Evolutionary conservation across 2,113 vertebrate species (phyloP).

Genomic region (Ascaphus truei): DNA sequence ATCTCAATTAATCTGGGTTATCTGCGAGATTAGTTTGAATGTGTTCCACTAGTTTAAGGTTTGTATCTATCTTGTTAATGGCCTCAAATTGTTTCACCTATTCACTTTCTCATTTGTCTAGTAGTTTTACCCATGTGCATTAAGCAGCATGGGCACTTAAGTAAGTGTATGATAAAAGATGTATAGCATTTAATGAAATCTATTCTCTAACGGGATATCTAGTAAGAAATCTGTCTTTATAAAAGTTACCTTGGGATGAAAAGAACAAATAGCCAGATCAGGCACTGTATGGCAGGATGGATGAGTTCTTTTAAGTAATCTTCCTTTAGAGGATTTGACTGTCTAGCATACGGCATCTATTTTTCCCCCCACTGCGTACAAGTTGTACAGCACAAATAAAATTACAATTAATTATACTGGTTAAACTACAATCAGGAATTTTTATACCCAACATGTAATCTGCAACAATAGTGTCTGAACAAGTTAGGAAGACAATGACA

Average conservation of each 20-base stretch:
- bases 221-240: constrained; percentile 10
- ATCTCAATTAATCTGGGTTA: constrained; percentile 26
- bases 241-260: constrained; percentile 21
- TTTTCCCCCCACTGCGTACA: too few species aligned
- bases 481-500: too few species aligned
- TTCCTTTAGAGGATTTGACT: too few species aligned
- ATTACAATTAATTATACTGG: too few species aligned
- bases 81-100: constrained; percentile 17
- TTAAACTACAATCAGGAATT: too few species aligned
- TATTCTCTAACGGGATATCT: constrained; percentile 5
- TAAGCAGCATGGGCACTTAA: constrained; percentile 21
- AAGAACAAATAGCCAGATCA: constrained; percentile 14
- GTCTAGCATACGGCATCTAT: too few species aligned
- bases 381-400: too few species aligned
- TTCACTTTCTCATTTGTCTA: constrained; percentile 23
- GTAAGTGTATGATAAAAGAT: constrained; percentile 15
- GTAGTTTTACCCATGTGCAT: constrained; percentile 10
- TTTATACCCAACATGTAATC: too few species aligned
- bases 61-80: constrained; percentile 24
- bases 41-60: constrained; percentile 25
- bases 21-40: constrained; percentile 25
- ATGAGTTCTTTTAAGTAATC: not conserved
- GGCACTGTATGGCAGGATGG: constrained; percentile 1
- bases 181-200: constrained; percentile 28
- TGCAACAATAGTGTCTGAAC: too few species aligned